These are phyloP conservation scores for Atta texana DNA, from an alignment of 1,140 invertebrate genomes.

Conservation along the genomic window DNA sequence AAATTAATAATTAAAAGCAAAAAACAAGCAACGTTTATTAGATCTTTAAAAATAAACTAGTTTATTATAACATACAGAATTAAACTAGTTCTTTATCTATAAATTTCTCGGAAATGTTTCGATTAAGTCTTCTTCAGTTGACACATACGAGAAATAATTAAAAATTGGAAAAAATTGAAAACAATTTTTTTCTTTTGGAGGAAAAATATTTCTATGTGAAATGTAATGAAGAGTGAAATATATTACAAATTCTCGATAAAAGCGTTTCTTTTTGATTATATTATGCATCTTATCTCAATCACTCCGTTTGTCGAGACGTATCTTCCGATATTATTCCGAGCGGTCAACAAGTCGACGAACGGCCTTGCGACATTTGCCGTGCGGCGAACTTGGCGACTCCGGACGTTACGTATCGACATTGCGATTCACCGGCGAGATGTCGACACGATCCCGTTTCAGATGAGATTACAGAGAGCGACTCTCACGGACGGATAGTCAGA, in stretches of 20 bases:
- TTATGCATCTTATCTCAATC: background rate
- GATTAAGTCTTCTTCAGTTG: too few species aligned
- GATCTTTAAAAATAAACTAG: too few species aligned
- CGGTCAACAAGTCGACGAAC: constrained; percentile 67
- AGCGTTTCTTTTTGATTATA: background rate
- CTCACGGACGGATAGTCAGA: constrained; percentile 46
- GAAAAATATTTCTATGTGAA: background rate
- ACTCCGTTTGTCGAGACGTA: background rate
- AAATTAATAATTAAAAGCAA: too few species aligned
- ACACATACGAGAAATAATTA: too few species aligned
- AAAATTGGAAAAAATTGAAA: too few species aligned
- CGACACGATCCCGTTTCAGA: constrained; percentile 41
- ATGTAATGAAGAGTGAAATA: background rate
- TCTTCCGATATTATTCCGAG: constrained; percentile 41
- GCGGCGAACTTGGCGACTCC: constrained; percentile 49
- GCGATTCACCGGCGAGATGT: constrained; percentile 44
- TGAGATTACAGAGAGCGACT: constrained; percentile 38
- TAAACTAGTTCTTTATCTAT: too few species aligned
- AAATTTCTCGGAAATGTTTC: too few species aligned
- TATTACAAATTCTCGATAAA: background rate
- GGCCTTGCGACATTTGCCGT: constrained; percentile 73
- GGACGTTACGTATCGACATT: constrained; percentile 43
- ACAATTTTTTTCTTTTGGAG: background rate
- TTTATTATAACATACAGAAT: too few species aligned
- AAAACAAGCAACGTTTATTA: too few species aligned